These are phyloP conservation scores for Barbus barbus DNA, from an alignment of 2,113 vertebrate species.

Conservation along the genomic window DNA sequence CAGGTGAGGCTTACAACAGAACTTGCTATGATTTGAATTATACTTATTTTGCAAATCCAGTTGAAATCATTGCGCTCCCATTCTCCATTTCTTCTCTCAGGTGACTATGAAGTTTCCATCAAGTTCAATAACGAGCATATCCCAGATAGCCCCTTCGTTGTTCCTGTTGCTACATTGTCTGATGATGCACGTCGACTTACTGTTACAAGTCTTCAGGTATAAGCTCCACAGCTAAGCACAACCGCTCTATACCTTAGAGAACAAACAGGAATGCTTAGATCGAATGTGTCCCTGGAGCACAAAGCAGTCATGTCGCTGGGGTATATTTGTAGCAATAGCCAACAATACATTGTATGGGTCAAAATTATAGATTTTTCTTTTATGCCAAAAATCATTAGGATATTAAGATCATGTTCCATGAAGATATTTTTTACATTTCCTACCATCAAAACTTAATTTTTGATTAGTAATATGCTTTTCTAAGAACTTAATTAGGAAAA, in stretches of 20 bases:
- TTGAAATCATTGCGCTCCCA: neutral
- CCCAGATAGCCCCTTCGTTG: constrained; percentile 96
- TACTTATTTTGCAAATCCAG: neutral
- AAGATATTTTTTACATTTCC: no score
- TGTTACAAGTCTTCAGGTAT: constrained; percentile 92
- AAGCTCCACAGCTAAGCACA: neutral
- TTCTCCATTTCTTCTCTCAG: constrained; percentile 63
- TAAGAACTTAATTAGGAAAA: no score
- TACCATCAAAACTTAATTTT: no score
- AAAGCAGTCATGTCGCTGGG: no score
- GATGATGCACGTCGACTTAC: constrained; percentile 92
- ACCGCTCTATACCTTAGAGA: neutral
- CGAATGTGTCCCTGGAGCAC: no score
- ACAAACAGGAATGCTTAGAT: neutral
- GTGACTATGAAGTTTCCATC: constrained; percentile 97
- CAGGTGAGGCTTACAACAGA: constrained; percentile 71
- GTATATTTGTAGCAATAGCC: no score
- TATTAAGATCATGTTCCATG: no score
- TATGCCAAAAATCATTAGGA: no score
- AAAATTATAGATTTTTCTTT: no score
- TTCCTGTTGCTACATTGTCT: constrained; percentile 89
- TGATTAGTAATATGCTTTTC: no score
- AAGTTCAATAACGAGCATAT: constrained; percentile 98
- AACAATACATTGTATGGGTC: no score
- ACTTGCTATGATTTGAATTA: neutral